These are phyloP conservation scores for Trochalopteron elliotii DNA, from an alignment of 2,113 vertebrate genomes.

Conservation along the genomic window DNA sequence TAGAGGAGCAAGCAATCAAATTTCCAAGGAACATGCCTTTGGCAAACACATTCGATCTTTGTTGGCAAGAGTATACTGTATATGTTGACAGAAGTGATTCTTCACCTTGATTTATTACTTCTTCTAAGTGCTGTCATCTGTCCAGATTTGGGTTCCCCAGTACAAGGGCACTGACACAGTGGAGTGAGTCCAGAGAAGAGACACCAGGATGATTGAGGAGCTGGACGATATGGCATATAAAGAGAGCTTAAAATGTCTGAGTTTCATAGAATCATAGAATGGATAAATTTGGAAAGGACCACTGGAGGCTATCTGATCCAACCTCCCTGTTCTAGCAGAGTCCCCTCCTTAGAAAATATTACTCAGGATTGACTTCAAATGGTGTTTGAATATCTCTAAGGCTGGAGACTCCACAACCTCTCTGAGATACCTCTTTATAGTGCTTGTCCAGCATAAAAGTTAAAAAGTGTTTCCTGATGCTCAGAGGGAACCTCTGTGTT, in stretches of 20 bases:
- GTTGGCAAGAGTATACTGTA: background rate
- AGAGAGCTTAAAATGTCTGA: background rate
- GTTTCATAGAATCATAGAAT: background rate
- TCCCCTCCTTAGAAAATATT: background rate
- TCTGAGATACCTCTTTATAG: background rate
- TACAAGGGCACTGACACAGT: background rate
- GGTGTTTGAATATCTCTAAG: background rate
- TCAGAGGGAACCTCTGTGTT: background rate
- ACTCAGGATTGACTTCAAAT: background rate
- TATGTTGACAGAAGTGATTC: background rate
- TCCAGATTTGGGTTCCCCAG: background rate
- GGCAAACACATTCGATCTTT: background rate
- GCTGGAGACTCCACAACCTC: background rate
- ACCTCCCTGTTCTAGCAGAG: background rate
- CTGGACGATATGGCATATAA: fast-evolving
- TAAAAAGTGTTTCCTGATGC: background rate
- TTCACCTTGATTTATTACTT: background rate
- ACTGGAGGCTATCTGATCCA: background rate
- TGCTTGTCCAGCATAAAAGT: background rate
- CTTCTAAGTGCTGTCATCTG: background rate
- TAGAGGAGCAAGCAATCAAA: background rate
- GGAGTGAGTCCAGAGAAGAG: background rate
- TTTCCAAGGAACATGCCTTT: background rate
- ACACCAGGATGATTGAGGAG: background rate
- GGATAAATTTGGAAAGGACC: background rate